Evolutionary conservation across 2,888 invertebrate genomes (phyloP), one percentile per base, ranked within the genome.

Genomic region (Melieria omissa): DNA sequence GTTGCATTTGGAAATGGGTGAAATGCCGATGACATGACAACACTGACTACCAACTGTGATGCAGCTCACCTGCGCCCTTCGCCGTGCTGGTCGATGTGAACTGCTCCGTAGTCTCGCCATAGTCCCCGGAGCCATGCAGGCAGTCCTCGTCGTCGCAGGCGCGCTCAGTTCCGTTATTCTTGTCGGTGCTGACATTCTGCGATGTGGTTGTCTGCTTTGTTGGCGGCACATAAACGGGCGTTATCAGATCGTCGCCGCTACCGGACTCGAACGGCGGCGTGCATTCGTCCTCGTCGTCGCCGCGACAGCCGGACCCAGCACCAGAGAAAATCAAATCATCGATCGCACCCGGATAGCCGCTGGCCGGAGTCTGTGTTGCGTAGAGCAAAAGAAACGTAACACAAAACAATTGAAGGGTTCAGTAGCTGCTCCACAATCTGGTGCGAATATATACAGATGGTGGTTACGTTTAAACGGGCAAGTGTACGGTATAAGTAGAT

Each of bases 321-420:
- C 97, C 97, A 8, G 96, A 95, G 88, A 94, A 96, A 68, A 97
- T 95, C 74, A 97, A 89, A 86, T 97, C 97, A 85, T 97, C 97
- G 82, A 93, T 90, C 1, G 93, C 91, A 8, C 90, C 90, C 0
- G 92, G 91, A 84, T 92, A 93, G 0, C 94, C 94, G 54, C 94
- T 94, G 0, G 95, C 93, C 41, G 95, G 95, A 0, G 95, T 95
- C 95, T 95, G 88, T 75, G 75, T 71, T 41, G 12, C n/a, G 12
- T 49, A 49, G 49, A 10, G 12, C 14, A 5, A 8, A n/a, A 52
- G 9, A 52, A 52, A 42, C 29, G 29, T 29, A 2, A 29, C 29
- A 29, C 29, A 52, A 10, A 49, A 64, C 66, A 64, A 57, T 4
- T 41, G 49, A 57, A 29, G 47, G 16, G 62, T 42, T 60, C 58